Base-by-base conservation (phyloP, 2,888 invertebrate genomes). In the Eupithecia insigniata region DNA sequence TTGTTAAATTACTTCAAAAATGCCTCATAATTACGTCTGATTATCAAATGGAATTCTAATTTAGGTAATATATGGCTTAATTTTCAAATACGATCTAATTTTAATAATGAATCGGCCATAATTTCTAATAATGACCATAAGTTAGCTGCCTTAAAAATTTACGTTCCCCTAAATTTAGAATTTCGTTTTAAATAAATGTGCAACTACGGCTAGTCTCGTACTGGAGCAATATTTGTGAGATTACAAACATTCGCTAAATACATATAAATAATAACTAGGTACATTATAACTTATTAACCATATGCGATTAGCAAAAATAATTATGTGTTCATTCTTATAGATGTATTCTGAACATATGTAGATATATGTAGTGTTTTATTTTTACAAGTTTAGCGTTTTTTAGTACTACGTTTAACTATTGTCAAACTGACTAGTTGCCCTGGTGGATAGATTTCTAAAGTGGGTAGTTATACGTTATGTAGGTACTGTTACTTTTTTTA, bases 401-500 rank as follows among this genome's bases (percentile, higher is more conserved):
- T n/a, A 46, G 46, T n/a, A 46, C 46, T 51, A 51, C 46, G 22
- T 43, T 39, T 43, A 43, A 22, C 22, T 51, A n/a, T 22, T 65
- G 71, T 69, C 43, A 66, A 69, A 51, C 34, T 68, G 69, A 68
- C 71, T 77, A 75, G 68, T 60, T 84, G 76, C 82, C 80, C 79
- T 85, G 89, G 87, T 89, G 90, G 90, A 90, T 91, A 91, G 91
- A 90, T 90, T 84, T 87, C 62, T 71, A 62, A 70, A 32, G 62
- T 67, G 71, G 67, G 76, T 62, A 55, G 55, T 55, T 32, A 18
- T 32, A n/a, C n/a, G 4, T 62, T 34, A 34, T 62, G 62, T 26
- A 64, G 26, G 34, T 36, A 22, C 8, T 64, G 36, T 34, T 30
- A 30, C 80, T 75, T 83, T 72, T 78, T 58, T 43, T 74, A 77